Percentiles rank a stretch among this genome's conserved stretches.
Evolutionary conservation across 2,888 invertebrate genomes (phyloP).

Genomic region (Cephus pulcher): DNA sequence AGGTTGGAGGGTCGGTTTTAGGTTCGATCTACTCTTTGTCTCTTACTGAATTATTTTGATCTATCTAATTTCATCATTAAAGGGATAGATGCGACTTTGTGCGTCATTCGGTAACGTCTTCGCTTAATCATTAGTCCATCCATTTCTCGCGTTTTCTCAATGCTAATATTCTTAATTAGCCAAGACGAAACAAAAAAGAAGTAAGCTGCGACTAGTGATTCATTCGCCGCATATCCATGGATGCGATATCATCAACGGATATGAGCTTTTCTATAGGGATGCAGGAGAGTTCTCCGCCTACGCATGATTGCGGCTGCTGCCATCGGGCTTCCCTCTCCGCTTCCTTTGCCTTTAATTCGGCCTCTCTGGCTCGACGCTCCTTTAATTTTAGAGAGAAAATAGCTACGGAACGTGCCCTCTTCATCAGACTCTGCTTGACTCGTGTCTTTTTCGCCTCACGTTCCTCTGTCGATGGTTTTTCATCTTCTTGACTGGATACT

Average conservation of each 20-base stretch:
- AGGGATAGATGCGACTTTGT: too few relatives aligned
- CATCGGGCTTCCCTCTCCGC: constrained; percentile 71
- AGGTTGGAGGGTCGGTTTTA: too few relatives aligned
- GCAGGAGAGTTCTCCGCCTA: constrained; percentile 85
- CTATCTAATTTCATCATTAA: too few relatives aligned
- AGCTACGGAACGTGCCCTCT: constrained; percentile 86
- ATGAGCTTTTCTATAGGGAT: constrained; percentile 85
- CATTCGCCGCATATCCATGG: constrained; percentile 61
- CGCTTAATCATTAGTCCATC: too few relatives aligned
- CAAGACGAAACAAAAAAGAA: constrained; percentile 22
- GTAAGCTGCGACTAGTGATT: constrained; percentile 53
- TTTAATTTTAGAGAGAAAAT: constrained; percentile 86
- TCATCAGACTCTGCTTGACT: constrained; percentile 82
- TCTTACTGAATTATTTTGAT: too few relatives aligned
- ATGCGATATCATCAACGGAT: constrained; percentile 68
- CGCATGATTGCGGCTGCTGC: constrained; percentile 73
- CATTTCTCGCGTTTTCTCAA: too few relatives aligned
- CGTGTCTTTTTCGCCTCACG: constrained; percentile 76
- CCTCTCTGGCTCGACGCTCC: constrained; percentile 82
- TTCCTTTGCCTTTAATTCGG: constrained; percentile 75
- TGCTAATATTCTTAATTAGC: too few relatives aligned
- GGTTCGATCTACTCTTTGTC: too few relatives aligned
- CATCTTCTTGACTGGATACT: constrained; percentile 70
- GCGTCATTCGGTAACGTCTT: too few relatives aligned
- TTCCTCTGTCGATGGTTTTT: constrained; percentile 64